These are phyloP conservation scores for Rattus norvegicus DNA, from an alignment of 2,113 vertebrate genomes.

Conservation along the genomic window GRCr8 NC_086020.1:195202501-195203000, in stretches of 20 bases:
- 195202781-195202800: background rate
- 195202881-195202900: background rate
- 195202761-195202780: slow-evolving; percentile 53
- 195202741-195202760: slow-evolving; percentile 86
- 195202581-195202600: background rate
- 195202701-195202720: slow-evolving; percentile 95
- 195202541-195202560: background rate
- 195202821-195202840: slow-evolving; percentile 4
- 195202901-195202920: background rate
- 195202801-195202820: background rate
- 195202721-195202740: slow-evolving; percentile 97
- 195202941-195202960: background rate
- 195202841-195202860: background rate
- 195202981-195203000: background rate
- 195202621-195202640: slow-evolving; percentile 90
- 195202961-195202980: background rate
- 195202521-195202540: background rate
- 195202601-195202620: background rate
- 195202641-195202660: slow-evolving; percentile 96
- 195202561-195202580: background rate
- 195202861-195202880: background rate
- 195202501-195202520: background rate
- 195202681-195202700: slow-evolving; percentile 97
- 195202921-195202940: background rate
- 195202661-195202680: slow-evolving; percentile 98